Conservation (phyloP, 2,888 invertebrate species). For the Crematogaster levior region DNA sequence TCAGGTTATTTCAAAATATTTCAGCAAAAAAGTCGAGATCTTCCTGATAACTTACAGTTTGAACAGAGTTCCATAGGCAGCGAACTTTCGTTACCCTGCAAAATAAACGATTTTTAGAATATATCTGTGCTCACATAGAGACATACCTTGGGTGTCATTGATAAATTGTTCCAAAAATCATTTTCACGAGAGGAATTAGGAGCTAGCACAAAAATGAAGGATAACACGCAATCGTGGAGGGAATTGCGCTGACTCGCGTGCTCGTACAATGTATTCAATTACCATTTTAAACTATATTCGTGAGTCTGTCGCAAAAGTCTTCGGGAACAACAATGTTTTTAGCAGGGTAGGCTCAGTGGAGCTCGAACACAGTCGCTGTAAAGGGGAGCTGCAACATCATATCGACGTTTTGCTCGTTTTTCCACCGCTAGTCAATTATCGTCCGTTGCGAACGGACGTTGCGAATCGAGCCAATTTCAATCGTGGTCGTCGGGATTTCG, state of each 20-base stretch:
- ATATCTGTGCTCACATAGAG: neutral
- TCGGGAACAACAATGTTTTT: constrained; percentile 41
- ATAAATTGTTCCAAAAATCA: constrained; percentile 19
- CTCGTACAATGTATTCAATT: constrained; percentile 40
- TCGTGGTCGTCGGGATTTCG: too few relatives aligned
- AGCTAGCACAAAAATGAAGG: neutral
- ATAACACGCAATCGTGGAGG: too few relatives aligned
- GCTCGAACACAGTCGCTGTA: constrained; percentile 16
- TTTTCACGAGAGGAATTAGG: constrained; percentile 11
- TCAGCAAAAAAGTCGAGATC: constrained; percentile 26
- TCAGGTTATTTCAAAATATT: constrained; percentile 56
- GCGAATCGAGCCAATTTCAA: neutral
- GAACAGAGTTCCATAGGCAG: constrained; percentile 99
- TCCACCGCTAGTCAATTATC: constrained; percentile 10
- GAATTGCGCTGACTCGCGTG: neutral
- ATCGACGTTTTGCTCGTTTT: constrained; percentile 49
- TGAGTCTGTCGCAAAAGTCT: constrained; percentile 50
- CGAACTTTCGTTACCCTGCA: constrained; percentile 97
- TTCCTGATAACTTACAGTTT: constrained; percentile 86
- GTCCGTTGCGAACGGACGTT: constrained; percentile 12
- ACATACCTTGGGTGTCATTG: neutral
- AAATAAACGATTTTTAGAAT: constrained; percentile 25
- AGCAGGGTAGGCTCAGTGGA: neutral
- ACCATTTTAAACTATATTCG: constrained; percentile 59
- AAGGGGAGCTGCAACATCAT: constrained; percentile 15